Evolutionary conservation across 2,888 invertebrate species (phyloP).

Genomic region (Drosophila macrothrix): DNA sequence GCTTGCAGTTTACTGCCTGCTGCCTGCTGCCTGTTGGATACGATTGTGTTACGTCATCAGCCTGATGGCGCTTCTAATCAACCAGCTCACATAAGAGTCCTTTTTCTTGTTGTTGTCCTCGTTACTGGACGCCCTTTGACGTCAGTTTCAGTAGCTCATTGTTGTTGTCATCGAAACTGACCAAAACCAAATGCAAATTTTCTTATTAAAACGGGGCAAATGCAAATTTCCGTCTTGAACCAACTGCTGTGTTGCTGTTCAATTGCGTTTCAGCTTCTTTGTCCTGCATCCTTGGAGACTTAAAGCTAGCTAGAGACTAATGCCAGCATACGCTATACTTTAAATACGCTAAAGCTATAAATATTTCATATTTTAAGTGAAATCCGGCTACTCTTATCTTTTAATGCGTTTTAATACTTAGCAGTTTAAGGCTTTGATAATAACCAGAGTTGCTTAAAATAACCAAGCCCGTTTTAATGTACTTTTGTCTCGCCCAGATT

Average conservation of each 20-base stretch:
- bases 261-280: background rate
- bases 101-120: slow-evolving; percentile 22
- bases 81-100: slow-evolving; percentile 20
- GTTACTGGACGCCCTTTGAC: slow-evolving; percentile 45
- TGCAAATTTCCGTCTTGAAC: slow-evolving; percentile 3
- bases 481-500: background rate
- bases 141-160: slow-evolving; percentile 31
- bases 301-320: background rate
- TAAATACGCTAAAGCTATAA: background rate
- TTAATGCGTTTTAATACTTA: background rate
- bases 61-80: slow-evolving; percentile 57
- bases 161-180: slow-evolving; percentile 22
- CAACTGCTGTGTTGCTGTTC: slow-evolving; percentile 11
- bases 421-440: background rate
- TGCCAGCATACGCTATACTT: background rate
- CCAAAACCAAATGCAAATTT: slow-evolving; percentile 25
- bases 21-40: slow-evolving; percentile 14
- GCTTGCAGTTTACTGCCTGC: background rate
- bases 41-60: slow-evolving; percentile 46
- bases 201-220: slow-evolving; percentile 12
- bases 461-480: background rate
- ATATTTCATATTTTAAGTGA: background rate
- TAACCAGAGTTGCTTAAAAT: background rate
- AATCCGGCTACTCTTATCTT: background rate
- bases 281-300: background rate